phyloP scores from a whole-genome alignment of 1,140 invertebrate genomes.

The Pemphigus obesinymphae region DNA sequence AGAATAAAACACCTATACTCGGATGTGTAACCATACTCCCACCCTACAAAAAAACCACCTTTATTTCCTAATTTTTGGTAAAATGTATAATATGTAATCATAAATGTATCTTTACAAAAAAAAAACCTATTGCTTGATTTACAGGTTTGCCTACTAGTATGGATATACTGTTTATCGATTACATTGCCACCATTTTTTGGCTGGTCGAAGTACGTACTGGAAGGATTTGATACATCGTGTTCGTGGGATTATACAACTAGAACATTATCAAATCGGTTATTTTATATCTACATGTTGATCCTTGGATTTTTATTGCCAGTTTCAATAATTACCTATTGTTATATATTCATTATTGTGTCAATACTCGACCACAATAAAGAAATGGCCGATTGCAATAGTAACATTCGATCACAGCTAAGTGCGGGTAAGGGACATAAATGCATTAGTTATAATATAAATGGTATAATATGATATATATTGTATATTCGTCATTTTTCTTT shows the following conservation, averaged over 20 bases:
- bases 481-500: too few species aligned
- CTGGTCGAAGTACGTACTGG: slow-evolving; percentile 55
- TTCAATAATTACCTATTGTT: slow-evolving; percentile 53
- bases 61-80: too few species aligned
- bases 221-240: slow-evolving; percentile 56
- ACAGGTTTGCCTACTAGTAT: slow-evolving; percentile 53
- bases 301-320: slow-evolving; percentile 55
- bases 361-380: slow-evolving; percentile 52
- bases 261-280: slow-evolving; percentile 51
- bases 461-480: too few species aligned
- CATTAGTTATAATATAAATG: background rate
- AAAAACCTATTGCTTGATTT: too few species aligned
- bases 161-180: slow-evolving; percentile 54
- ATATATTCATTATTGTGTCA: slow-evolving; percentile 52
- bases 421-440: background rate
- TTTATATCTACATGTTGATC: slow-evolving; percentile 54
- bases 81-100: too few species aligned
- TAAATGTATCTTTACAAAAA: too few species aligned
- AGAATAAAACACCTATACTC: too few species aligned
- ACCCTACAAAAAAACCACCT: too few species aligned
- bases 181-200: slow-evolving; percentile 56
- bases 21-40: too few species aligned
- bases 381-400: slow-evolving; percentile 48
- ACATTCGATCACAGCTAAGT: background rate
- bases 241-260: slow-evolving; percentile 57